These are phyloP conservation scores for Onychostruthus taczanowskii DNA, from an alignment of 2,113 vertebrate genomes.

Conservation along the genomic window DNA sequence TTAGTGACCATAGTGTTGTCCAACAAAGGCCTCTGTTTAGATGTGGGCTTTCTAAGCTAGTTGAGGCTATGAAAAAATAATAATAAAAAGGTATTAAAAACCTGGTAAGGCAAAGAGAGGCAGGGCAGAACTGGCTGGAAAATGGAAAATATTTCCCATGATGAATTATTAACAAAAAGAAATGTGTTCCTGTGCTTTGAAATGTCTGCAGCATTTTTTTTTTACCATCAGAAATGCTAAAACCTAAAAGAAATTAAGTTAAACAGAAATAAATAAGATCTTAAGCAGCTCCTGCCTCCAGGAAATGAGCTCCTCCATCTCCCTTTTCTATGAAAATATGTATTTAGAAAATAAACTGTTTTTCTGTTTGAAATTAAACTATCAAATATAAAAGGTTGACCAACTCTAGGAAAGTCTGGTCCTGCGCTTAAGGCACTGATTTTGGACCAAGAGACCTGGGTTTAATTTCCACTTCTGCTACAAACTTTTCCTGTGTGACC, in stretches of 20 bases:
- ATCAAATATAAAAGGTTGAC: conserved; percentile 54
- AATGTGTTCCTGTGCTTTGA: conserved; percentile 40
- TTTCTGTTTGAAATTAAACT: conserved; percentile 59
- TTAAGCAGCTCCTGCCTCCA: conserved; percentile 44
- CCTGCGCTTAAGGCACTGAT: conserved; percentile 31
- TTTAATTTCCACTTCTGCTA: conserved; percentile 64
- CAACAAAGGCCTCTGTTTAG: not conserved
- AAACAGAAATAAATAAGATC: conserved; percentile 60
- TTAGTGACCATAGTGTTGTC: not conserved
- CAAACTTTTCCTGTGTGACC: conserved; percentile 64
- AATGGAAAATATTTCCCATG: conserved; percentile 36
- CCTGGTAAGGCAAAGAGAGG: not conserved
- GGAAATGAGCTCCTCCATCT: conserved; percentile 56
- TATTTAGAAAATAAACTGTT: conserved; percentile 57
- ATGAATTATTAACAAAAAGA: conserved; percentile 50
- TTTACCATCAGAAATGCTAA: conserved; percentile 10
- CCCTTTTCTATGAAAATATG: conserved; percentile 51
- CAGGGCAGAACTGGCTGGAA: not conserved
- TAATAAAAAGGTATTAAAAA: conserved; percentile 3
- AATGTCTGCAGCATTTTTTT: conserved; percentile 28
- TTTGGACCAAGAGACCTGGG: not conserved
- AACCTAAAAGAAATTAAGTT: conserved; percentile 28
- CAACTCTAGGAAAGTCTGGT: conserved; percentile 36
- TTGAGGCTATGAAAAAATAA: not conserved
- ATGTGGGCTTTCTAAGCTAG: not conserved